These are phyloP conservation scores for Nymphalis polychloros DNA, from an alignment of 2,888 invertebrate genomes.

Conservation along the genomic window DNA sequence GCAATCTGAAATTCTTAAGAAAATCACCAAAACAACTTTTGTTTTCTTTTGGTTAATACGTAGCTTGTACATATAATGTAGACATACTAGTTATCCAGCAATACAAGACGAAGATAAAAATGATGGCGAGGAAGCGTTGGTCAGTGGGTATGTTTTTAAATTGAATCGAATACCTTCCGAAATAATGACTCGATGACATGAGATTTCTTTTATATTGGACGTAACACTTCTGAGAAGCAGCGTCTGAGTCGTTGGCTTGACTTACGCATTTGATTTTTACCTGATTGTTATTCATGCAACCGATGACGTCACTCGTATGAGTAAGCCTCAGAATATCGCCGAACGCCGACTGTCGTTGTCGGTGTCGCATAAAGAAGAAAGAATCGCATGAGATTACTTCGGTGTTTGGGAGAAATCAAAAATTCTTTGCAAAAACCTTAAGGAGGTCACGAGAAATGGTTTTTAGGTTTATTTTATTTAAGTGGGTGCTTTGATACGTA, in stretches of 20 bases:
- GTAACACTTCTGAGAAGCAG: constrained; percentile 46
- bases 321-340: constrained; percentile 61
- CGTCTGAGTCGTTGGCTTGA: constrained; percentile 36
- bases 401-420: constrained; percentile 18
- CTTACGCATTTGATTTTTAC: constrained; percentile 56
- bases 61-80: no score
- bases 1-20: no score
- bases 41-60: no score
- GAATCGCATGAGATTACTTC: constrained; percentile 24
- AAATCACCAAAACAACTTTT: no score
- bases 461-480: neutral
- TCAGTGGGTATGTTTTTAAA: neutral
- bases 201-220: constrained; percentile 45
- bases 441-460: constrained; percentile 17
- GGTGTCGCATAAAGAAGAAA: constrained; percentile 11
- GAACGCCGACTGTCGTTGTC: constrained; percentile 37
- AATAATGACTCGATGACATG: constrained; percentile 38
- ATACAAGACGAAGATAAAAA: no score
- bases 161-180: constrained; percentile 32
- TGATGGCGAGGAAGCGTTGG: no score
- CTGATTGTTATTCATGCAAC: constrained; percentile 69
- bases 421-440: constrained; percentile 13
- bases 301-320: constrained; percentile 73
- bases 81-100: no score
- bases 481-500: no score